Evolutionary conservation across 2,888 invertebrate species (phyloP), one percentile per base, ranked within the genome.

Genomic region (Pemphredon lugubris): DNA sequence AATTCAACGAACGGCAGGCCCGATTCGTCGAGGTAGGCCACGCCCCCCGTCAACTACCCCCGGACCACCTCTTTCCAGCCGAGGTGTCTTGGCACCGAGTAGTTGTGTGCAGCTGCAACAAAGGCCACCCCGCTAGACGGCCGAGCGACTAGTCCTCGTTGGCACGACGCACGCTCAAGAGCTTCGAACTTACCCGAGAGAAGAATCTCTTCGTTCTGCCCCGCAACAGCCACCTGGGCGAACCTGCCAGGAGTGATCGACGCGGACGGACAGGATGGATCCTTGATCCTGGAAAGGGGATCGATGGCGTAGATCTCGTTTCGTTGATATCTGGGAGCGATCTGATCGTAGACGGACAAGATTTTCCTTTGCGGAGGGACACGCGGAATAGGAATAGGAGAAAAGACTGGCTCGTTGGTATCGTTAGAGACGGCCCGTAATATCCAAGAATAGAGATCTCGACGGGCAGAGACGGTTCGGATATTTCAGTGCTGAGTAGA

Each of bases 131-230:
- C 77, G 78, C 66, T 74, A 76, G 72, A 77, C 77, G 70, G 47
- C 71, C 75, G 75, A 65, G 81, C 81, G 83, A 81, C 83, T 85
- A 87, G 87, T 88, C 82, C 84, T 87, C 80, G 86, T 82, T 86
- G 82, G 84, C 82, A 85, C 87, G 81, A 87, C 84, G 84, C 84
- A 84, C 87, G 84, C 84, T 84, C 79, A 80, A 77, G 72, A 80
- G 59, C 77, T 64, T 68, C 77, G 67, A 75, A 66, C 50, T 58
- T 54, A 42, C 4, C 39, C n/a, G n/a, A 13, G n/a, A n/a, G 39
- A n/a, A n/a, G 13, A 39, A 39, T 14, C 5, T 39, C 39, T 39
- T 39, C 39, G 9, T 39, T 4, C 39, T n/a, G 4, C 11, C 14
- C 2, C 9, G 53, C 20, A 44, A 45, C 40, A 34, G 51, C 32